Conservation (phyloP, 2,797 vertebrate genomes). For the Neosalanx taihuensis region DNA sequence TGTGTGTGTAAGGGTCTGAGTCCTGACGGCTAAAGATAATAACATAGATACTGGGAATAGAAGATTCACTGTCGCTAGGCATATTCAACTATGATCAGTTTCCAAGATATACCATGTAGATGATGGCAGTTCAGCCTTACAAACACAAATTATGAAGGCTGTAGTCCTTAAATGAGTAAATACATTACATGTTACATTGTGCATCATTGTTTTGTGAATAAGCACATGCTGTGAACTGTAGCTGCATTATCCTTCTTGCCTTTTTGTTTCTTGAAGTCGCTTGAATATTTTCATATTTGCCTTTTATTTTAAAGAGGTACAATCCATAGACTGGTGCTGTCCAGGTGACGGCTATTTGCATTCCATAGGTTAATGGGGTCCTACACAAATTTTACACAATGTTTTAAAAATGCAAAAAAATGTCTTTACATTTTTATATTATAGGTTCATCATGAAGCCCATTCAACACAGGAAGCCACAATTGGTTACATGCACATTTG, state of each 20-base stretch:
- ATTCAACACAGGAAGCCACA: not conserved
- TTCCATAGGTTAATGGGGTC: not conserved
- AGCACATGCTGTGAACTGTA: too few relatives aligned
- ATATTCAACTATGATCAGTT: not conserved
- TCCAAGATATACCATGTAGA: too few relatives aligned
- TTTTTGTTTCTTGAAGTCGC: too few relatives aligned
- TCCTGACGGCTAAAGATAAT: not conserved
- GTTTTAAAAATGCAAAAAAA: not conserved
- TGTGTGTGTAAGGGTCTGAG: conserved; percentile 36
- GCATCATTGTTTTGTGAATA: too few relatives aligned
- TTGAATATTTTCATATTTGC: too few relatives aligned
- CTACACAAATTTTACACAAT: not conserved
- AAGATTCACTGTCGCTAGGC: not conserved
- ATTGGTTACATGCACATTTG: conserved; percentile 36
- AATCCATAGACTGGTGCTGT: not conserved
- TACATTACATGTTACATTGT: too few relatives aligned
- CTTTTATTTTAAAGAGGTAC: not conserved
- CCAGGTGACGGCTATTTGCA: not conserved
- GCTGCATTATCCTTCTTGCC: too few relatives aligned
- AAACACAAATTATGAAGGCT: too few relatives aligned
- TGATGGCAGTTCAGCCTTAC: too few relatives aligned
- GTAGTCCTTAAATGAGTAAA: too few relatives aligned
- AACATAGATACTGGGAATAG: not conserved
- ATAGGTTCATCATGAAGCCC: not conserved
- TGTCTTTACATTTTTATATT: not conserved